Evolutionary conservation across 2,113 vertebrate species (phyloP).

Genomic region (Psittacara wagleri): DNA sequence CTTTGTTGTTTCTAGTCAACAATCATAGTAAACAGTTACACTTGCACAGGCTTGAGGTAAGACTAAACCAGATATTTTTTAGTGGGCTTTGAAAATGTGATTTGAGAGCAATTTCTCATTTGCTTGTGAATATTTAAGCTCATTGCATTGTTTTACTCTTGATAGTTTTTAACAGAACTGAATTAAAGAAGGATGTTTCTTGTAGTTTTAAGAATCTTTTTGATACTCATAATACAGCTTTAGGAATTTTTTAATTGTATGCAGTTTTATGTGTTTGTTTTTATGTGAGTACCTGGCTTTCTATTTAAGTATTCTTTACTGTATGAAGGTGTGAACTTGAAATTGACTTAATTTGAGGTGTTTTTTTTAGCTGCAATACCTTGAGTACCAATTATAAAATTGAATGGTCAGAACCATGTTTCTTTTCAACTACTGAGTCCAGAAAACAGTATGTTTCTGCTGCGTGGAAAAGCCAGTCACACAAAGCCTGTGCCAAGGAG

Average conservation of each 20-base stretch:
- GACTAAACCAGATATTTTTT: background rate
- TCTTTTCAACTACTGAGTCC: background rate
- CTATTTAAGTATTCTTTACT: background rate
- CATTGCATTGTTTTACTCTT: background rate
- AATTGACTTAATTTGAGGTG: background rate
- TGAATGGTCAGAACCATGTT: background rate
- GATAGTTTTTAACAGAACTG: background rate
- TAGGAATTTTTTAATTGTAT: background rate
- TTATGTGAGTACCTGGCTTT: background rate
- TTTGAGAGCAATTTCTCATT: background rate
- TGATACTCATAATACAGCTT: background rate
- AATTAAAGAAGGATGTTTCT: background rate
- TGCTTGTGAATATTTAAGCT: background rate
- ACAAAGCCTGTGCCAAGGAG: background rate
- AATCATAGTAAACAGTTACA: background rate
- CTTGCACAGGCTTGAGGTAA: background rate
- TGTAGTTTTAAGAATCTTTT: background rate
- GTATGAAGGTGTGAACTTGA: background rate
- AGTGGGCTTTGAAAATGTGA: background rate
- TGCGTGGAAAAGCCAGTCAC: rapidly evolving
- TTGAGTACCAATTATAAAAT: background rate
- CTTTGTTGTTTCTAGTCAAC: background rate
- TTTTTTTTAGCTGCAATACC: background rate
- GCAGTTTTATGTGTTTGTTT: background rate
- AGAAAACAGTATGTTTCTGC: background rate